Percentiles rank a stretch among this genome's conserved stretches.
Conservation (phyloP, 2,113 vertebrate genomes). For the Toxotes jaculatrix region DNA sequence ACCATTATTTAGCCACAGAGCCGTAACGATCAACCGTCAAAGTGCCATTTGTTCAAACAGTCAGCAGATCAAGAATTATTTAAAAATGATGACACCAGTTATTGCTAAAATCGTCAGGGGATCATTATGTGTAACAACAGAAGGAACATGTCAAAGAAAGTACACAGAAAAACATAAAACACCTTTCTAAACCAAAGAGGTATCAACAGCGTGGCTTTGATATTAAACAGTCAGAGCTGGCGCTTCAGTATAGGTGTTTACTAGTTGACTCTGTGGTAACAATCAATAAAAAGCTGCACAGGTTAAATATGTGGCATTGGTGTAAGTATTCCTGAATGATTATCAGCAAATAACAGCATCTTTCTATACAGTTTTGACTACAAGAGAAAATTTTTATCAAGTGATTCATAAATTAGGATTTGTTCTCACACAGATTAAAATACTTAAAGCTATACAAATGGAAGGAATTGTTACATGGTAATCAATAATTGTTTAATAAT, state of each 20-base stretch:
- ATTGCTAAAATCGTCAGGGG: conserved; percentile 51
- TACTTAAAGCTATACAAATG: conserved; percentile 39
- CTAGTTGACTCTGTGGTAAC: conserved; percentile 21
- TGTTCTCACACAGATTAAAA: conserved; percentile 25
- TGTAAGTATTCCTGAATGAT: conserved; percentile 4
- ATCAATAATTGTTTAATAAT: conserved; percentile 53
- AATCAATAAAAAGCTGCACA: conserved; percentile 43
- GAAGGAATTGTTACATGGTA: conserved; percentile 54
- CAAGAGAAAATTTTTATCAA: conserved; percentile 24
- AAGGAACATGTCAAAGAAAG: conserved; percentile 8
- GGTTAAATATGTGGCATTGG: conserved; percentile 38
- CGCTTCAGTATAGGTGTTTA: conserved; percentile 6
- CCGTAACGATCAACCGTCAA: conserved; percentile 32
- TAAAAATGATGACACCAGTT: conserved; percentile 31
- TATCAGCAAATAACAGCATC: conserved; percentile 39
- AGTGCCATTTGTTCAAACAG: conserved; percentile 60
- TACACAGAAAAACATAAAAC: conserved; percentile 36
- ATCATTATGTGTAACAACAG: not conserved
- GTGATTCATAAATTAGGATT: conserved; percentile 48
- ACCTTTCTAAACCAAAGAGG: conserved; percentile 28
- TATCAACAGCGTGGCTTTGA: conserved; percentile 3
- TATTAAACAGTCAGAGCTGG: not conserved
- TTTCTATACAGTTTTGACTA: conserved; percentile 31
- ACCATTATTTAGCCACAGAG: conserved; percentile 49
- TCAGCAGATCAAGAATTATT: conserved; percentile 36